phyloP scores from a whole-genome alignment of 2,113 vertebrate species.

The Sisor rabdophorus region DNA sequence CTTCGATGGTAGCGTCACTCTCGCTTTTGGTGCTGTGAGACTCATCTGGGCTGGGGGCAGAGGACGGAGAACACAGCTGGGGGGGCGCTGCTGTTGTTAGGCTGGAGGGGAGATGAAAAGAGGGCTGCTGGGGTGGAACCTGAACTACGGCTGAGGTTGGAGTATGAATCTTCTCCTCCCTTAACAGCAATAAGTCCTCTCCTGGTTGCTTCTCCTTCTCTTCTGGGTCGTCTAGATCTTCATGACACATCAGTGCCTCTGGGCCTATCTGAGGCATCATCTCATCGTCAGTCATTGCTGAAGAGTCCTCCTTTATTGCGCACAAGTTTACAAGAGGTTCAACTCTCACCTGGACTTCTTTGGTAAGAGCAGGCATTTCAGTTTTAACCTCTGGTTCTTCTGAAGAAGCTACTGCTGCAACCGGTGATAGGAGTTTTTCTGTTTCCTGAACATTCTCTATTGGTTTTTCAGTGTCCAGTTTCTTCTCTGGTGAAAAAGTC shows the following conservation, averaged over 20 bases:
- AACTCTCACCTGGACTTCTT: slow-evolving; percentile 58
- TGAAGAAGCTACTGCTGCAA: slow-evolving; percentile 22
- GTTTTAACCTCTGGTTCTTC: slow-evolving; percentile 64
- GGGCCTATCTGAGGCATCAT: slow-evolving; percentile 85
- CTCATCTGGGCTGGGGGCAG: slow-evolving; percentile 74
- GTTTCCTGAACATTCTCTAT: slow-evolving; percentile 22
- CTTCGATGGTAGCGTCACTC: slow-evolving; percentile 79
- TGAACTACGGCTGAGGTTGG: background rate
- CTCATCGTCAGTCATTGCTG: slow-evolving; percentile 60
- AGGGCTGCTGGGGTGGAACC: slow-evolving; percentile 22
- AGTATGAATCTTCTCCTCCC: slow-evolving; percentile 55
- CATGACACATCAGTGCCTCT: slow-evolving; percentile 88
- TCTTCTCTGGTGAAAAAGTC: slow-evolving; percentile 46
- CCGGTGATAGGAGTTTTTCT: slow-evolving; percentile 32
- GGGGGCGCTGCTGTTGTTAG: slow-evolving; percentile 58
- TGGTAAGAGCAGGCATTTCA: slow-evolving; percentile 71
- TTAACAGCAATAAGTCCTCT: slow-evolving; percentile 67
- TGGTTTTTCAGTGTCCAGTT: slow-evolving; percentile 59
- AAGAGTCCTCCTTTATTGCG: slow-evolving; percentile 54
- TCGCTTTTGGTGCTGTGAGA: slow-evolving; percentile 73
- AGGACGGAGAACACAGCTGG: slow-evolving; percentile 57
- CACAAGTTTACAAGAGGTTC: slow-evolving; percentile 46
- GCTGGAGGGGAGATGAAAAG: slow-evolving; percentile 54
- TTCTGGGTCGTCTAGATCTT: slow-evolving; percentile 91
- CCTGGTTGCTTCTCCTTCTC: slow-evolving; percentile 81